phyloP scores from a whole-genome alignment of 2,888 invertebrate genomes.

The Rosalia funebris region DNA sequence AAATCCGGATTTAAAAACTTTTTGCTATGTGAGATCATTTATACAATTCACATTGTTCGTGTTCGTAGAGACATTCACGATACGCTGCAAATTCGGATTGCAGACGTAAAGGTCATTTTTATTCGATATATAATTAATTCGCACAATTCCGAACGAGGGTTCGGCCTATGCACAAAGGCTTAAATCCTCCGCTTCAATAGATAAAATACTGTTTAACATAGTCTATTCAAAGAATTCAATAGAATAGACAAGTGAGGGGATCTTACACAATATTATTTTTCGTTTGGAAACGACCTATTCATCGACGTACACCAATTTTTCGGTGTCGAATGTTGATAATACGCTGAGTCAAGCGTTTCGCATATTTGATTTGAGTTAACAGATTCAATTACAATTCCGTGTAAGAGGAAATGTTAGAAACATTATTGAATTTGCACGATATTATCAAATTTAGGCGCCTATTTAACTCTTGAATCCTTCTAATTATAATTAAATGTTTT shows the following conservation, averaged over 20 bases:
- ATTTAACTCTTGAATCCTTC: too few relatives aligned
- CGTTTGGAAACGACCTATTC: constrained; percentile 19
- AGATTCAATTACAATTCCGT: too few relatives aligned
- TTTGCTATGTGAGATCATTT: neutral
- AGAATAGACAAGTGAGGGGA: constrained; percentile 18
- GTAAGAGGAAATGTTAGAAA: too few relatives aligned
- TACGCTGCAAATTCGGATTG: constrained; percentile 9
- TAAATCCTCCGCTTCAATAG: constrained; percentile 22
- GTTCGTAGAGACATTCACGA: too few relatives aligned
- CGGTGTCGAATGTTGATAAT: too few relatives aligned
- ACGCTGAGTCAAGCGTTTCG: too few relatives aligned
- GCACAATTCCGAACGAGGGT: constrained; percentile 15
- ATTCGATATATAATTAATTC: constrained; percentile 1
- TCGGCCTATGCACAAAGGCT: constrained; percentile 9
- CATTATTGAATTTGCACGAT: too few relatives aligned
- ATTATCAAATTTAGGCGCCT: too few relatives aligned
- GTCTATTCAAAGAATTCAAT: constrained; percentile 22
- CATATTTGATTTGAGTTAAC: too few relatives aligned
- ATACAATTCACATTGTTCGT: neutral
- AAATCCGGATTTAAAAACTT: constrained; percentile 7
- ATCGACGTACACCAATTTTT: constrained; percentile 1
- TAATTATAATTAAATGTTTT: too few relatives aligned
- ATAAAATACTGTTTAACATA: constrained; percentile 18
- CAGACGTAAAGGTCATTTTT: constrained; percentile 5
- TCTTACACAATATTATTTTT: constrained; percentile 15